Evolutionary conservation across 2,113 vertebrate species (phyloP).

Genomic region (Corythoichthys haematopterus): DNA sequence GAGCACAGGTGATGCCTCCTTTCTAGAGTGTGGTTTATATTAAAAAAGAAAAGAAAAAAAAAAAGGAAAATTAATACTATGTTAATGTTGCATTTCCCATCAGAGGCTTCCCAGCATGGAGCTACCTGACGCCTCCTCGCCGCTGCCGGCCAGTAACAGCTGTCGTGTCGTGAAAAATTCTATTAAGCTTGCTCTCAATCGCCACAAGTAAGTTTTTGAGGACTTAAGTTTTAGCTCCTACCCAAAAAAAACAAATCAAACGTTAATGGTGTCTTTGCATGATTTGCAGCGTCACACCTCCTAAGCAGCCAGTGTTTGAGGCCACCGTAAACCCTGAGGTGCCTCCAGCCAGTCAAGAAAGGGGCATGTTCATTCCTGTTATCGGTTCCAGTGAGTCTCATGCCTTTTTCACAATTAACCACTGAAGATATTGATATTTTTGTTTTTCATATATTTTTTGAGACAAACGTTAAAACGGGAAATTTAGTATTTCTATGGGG

Average conservation of each 20-base stretch:
- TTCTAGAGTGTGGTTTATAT: background rate
- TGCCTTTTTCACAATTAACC: background rate
- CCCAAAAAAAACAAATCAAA: background rate
- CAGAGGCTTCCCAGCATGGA: constrained; percentile 95
- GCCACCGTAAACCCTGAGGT: constrained; percentile 45
- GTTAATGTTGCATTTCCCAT: constrained; percentile 15
- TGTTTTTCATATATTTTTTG: too few relatives aligned
- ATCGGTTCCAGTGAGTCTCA: constrained; percentile 78
- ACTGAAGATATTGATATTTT: background rate
- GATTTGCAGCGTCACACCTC: constrained; percentile 61
- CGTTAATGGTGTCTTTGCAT: background rate
- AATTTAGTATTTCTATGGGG: background rate
- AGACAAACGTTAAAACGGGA: too few relatives aligned
- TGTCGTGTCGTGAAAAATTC: constrained; percentile 92
- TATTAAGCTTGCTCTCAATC: constrained; percentile 93
- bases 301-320: constrained; percentile 62
- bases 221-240: background rate
- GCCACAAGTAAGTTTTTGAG: constrained; percentile 69
- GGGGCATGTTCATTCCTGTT: constrained; percentile 80
- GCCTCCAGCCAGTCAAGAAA: constrained; percentile 60
- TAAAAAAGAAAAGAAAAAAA: too few relatives aligned
- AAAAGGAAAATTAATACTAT: background rate
- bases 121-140: constrained; percentile 91
- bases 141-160: constrained; percentile 83
- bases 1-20: constrained; percentile 80